A percentile compares a stretch with the other conserved stretches of the same genome.
These are phyloP conservation scores for Zoanthus solanderi DNA, from an alignment of 92 coral and sea anemone genomes.

Conservation along the genomic window DNA sequence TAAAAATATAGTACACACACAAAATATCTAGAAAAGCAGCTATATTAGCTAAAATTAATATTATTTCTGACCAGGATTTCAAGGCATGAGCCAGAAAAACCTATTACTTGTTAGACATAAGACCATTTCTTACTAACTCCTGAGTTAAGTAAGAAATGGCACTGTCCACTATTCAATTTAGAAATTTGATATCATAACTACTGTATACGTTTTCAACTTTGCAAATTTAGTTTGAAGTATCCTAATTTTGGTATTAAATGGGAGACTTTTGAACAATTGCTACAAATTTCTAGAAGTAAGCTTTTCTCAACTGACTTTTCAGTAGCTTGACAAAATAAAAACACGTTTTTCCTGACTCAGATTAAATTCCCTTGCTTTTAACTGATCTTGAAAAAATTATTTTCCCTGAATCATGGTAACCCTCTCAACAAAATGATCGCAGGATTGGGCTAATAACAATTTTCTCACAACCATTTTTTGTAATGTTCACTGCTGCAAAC, in stretches of 20 bases:
- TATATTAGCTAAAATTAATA: neutral
- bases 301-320: neutral
- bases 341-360: neutral
- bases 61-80: neutral
- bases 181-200: neutral
- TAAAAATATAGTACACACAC: too few relatives aligned
- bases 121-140: neutral
- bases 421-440: neutral
- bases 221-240: constrained; percentile 2
- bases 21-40: neutral
- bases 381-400: neutral
- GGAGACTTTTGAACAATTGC: neutral
- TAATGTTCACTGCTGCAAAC: constrained; percentile 8
- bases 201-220: neutral
- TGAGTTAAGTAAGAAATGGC: neutral
- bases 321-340: neutral
- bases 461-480: neutral
- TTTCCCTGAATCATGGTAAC: neutral
- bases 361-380: neutral
- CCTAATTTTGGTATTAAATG: neutral
- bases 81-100: neutral
- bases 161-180: constrained; percentile 1
- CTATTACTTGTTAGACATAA: neutral
- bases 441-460: constrained; percentile 9
- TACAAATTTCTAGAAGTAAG: neutral